These are phyloP conservation scores for Gonatopus flavifemur DNA, from an alignment of 1,140 invertebrate species.

Conservation along the genomic window DNA sequence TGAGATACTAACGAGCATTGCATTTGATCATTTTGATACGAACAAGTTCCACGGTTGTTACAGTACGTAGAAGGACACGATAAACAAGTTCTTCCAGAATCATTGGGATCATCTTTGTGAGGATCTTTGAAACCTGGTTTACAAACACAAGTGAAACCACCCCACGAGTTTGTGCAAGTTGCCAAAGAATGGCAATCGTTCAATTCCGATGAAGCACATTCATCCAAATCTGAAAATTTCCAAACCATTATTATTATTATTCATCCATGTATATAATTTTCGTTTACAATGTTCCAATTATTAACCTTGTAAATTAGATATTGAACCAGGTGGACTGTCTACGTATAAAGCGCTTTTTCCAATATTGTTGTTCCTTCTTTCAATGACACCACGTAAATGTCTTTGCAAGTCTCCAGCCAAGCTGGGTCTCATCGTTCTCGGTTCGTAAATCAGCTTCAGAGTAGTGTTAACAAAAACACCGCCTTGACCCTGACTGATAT, in stretches of 20 bases:
- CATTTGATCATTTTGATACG: constrained; percentile 71
- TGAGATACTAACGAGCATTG: constrained; percentile 78
- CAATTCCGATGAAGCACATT: constrained; percentile 80
- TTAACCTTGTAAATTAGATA: constrained; percentile 69
- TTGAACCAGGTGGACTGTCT: constrained; percentile 73
- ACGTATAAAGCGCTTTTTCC: constrained; percentile 83
- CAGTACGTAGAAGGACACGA: constrained; percentile 78
- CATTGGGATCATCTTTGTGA: constrained; percentile 64
- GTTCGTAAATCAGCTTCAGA: constrained; percentile 62
- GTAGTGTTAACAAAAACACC: constrained; percentile 85
- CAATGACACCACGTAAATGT: constrained; percentile 81
- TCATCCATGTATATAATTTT: neutral
- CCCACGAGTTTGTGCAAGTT: constrained; percentile 86
- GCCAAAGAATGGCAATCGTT: constrained; percentile 91
- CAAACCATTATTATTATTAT: neutral
- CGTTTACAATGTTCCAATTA: neutral
- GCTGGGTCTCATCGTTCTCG: constrained; percentile 66
- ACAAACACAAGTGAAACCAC: constrained; percentile 85
- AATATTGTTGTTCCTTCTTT: constrained; percentile 80
- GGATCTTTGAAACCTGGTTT: constrained; percentile 77
- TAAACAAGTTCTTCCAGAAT: constrained; percentile 73
- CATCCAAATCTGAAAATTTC: constrained; percentile 76
- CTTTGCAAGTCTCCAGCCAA: constrained; percentile 77
- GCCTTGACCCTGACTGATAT: constrained; percentile 65
- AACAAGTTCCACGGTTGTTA: constrained; percentile 80